Evolutionary conservation across 2,888 invertebrate genomes (phyloP).

Genomic region (Tenthredo livida): DNA sequence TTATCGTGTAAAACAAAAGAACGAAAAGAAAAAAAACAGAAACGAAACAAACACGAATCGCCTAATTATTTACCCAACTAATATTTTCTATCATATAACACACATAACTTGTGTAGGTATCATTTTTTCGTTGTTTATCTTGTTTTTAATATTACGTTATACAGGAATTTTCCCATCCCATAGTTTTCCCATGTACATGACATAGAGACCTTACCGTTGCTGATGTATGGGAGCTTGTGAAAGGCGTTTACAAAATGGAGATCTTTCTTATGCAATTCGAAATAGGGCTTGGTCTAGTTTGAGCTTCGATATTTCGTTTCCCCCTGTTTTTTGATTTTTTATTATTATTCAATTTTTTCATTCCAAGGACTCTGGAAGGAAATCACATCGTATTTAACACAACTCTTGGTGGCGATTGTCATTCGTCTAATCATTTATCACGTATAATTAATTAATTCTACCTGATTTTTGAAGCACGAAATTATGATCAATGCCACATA

Average conservation of each 20-base stretch:
- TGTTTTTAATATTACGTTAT: neutral
- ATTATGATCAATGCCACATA: neutral
- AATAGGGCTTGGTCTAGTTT: slow-evolving; percentile 43
- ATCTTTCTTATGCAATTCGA: slow-evolving; percentile 38
- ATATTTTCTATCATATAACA: neutral
- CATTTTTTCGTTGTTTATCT: neutral
- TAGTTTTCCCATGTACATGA: neutral
- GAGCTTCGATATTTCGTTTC: neutral
- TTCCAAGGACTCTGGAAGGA: neutral
- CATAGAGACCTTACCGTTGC: neutral
- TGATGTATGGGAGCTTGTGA: slow-evolving; percentile 18
- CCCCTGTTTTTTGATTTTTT: neutral
- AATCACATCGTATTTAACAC: neutral
- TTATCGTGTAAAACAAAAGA: neutral
- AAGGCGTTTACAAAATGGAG: slow-evolving; percentile 49
- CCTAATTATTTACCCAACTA: neutral
- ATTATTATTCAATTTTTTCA: neutral
- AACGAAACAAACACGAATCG: neutral
- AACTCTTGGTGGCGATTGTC: neutral
- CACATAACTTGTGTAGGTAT: neutral
- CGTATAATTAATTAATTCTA: neutral
- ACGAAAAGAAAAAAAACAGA: neutral
- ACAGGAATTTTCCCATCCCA: neutral
- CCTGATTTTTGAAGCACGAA: neutral
- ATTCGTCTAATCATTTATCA: neutral